Percentiles rank a stretch among this genome's conserved stretches.
These are phyloP conservation scores for Phaethon lepturus DNA, from an alignment of 2,113 vertebrate genomes.

Conservation along the genomic window DNA sequence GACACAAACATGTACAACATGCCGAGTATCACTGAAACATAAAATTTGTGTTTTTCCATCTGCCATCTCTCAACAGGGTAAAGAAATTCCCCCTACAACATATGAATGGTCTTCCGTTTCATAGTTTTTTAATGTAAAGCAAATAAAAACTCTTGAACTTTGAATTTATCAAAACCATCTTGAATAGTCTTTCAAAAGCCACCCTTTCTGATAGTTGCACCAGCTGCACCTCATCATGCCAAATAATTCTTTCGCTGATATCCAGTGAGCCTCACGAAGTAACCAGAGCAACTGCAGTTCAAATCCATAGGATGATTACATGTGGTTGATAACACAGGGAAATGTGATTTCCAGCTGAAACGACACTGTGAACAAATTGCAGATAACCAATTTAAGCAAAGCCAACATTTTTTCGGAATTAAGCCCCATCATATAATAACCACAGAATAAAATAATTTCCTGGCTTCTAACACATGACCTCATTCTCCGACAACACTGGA, in stretches of 20 bases:
- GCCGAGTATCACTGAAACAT: not conserved
- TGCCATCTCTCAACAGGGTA: not conserved
- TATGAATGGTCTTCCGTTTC: not conserved
- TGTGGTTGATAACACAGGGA: not conserved
- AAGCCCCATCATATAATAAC: not conserved
- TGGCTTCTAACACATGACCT: not conserved
- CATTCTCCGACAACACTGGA: fast-evolving
- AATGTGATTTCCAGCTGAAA: not conserved
- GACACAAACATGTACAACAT: not conserved
- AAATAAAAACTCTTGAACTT: slow-evolving; percentile 7
- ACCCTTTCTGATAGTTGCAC: not conserved
- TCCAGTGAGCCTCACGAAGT: not conserved
- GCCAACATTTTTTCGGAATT: not conserved
- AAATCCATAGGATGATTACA: not conserved
- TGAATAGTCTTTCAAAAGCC: not conserved
- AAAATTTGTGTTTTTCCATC: not conserved
- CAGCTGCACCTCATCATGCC: not conserved
- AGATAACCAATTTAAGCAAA: not conserved
- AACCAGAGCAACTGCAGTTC: not conserved
- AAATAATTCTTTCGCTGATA: not conserved
- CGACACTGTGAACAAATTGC: not conserved
- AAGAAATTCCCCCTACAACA: not conserved
- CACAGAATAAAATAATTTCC: not conserved
- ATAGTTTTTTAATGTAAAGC: not conserved
- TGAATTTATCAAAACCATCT: slow-evolving; percentile 4